These are phyloP conservation scores for Frankliniella fusca DNA, from an alignment of 2,888 invertebrate genomes.

Conservation along the genomic window DNA sequence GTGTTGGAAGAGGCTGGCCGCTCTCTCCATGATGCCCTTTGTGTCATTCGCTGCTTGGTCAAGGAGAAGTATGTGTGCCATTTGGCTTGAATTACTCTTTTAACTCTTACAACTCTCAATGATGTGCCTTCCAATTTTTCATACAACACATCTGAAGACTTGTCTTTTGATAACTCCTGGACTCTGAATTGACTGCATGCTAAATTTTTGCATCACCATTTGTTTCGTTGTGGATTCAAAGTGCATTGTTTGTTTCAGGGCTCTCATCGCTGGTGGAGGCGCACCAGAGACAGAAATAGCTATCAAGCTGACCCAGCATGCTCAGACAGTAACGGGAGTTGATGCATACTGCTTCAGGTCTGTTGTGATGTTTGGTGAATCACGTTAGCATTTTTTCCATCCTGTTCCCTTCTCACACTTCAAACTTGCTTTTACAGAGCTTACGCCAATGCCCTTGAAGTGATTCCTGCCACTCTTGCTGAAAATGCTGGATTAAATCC, in stretches of 20 bases:
- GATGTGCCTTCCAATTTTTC: conserved; percentile 30
- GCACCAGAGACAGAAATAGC: conserved; percentile 96
- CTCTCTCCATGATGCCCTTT: conserved; percentile 78
- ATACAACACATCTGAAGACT: conserved; percentile 34
- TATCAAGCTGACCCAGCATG: conserved; percentile 71
- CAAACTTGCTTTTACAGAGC: conserved; percentile 56
- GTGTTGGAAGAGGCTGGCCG: conserved; percentile 77
- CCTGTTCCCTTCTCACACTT: neutral
- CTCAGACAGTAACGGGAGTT: conserved; percentile 81
- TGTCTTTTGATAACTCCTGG: conserved; percentile 3
- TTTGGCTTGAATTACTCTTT: neutral
- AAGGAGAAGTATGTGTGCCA: conserved; percentile 59
- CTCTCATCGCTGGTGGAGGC: conserved; percentile 92
- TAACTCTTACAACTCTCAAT: neutral
- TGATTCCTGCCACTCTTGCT: conserved; percentile 84
- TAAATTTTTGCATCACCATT: neutral
- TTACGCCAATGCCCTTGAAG: conserved; percentile 93
- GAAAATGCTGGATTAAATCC: conserved; percentile 92
- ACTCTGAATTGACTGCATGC: neutral
- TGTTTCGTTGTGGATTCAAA: conserved; percentile 17
- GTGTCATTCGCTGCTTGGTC: conserved; percentile 93
- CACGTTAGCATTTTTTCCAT: neutral
- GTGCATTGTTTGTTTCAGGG: conserved; percentile 48
- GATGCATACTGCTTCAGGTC: conserved; percentile 85
- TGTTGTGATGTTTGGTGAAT: neutral